These are phyloP conservation scores for Hippocampus mohnikei DNA, from an alignment of 2,113 vertebrate genomes.

Conservation along the genomic window DNA sequence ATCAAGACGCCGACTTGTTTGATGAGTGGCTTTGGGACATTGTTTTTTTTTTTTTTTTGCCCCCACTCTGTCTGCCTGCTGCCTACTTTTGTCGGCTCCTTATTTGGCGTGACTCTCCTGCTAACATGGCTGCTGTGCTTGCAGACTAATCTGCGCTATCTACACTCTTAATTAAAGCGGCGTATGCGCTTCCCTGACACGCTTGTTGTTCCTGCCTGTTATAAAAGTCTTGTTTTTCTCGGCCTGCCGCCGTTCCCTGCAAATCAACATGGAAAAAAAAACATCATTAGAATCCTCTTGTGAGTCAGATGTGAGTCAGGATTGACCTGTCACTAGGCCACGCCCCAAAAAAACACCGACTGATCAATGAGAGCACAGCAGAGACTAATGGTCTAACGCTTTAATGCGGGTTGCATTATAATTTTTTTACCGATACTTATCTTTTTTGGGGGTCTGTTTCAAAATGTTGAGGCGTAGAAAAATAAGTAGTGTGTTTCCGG, in stretches of 20 bases:
- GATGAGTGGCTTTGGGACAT: slow-evolving; percentile 76
- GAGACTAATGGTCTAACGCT: neutral
- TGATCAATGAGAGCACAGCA: neutral
- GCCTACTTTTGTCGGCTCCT: slow-evolving; percentile 61
- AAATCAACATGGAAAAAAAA: slow-evolving; percentile 17
- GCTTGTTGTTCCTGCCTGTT: slow-evolving; percentile 47
- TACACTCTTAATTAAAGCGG: slow-evolving; percentile 60
- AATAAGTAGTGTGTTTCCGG: too few species aligned
- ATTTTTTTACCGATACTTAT: neutral
- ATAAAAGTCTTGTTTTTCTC: slow-evolving; percentile 43
- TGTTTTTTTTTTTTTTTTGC: slow-evolving; percentile 41
- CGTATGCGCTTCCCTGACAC: slow-evolving; percentile 55
- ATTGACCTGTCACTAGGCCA: neutral
- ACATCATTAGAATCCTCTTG: neutral
- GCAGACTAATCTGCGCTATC: slow-evolving; percentile 67
- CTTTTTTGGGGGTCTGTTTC: neutral
- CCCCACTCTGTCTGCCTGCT: slow-evolving; percentile 62
- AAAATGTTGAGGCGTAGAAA: too few species aligned
- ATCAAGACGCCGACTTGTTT: slow-evolving; percentile 77
- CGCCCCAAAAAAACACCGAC: neutral
- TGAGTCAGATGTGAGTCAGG: neutral
- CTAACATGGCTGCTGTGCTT: slow-evolving; percentile 62
- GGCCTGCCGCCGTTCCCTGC: slow-evolving; percentile 12
- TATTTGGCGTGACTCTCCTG: slow-evolving; percentile 60
- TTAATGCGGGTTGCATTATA: too few species aligned